phyloP scores from a whole-genome alignment of 2,888 invertebrate species.

The Nycteola revayana region DNA sequence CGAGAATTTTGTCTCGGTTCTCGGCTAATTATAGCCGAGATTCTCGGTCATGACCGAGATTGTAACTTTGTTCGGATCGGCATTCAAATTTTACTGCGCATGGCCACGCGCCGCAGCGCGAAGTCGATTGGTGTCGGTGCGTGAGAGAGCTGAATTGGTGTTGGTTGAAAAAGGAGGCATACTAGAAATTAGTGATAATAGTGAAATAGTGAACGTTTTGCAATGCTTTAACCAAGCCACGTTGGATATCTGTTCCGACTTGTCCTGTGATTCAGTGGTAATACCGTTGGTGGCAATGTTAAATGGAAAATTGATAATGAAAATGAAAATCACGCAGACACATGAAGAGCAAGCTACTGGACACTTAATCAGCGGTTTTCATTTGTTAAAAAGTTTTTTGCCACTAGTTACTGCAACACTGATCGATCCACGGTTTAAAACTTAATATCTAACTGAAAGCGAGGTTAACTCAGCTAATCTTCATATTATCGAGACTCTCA shows the following conservation, averaged over 20 bases:
- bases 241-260: slow-evolving; percentile 13
- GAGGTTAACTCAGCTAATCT: background rate
- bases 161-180: no score
- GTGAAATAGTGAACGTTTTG: slow-evolving; percentile 13
- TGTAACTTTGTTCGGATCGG: no score
- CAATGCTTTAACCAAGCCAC: slow-evolving; percentile 15
- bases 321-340: slow-evolving; percentile 9
- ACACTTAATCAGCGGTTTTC: no score
- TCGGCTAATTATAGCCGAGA: no score
- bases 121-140: no score
- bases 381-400: slow-evolving; percentile 14
- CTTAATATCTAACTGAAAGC: slow-evolving; percentile 6
- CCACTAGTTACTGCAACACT: slow-evolving; percentile 12
- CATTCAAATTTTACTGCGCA: no score
- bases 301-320: slow-evolving; percentile 1
- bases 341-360: slow-evolving; percentile 6
- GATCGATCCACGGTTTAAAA: slow-evolving; percentile 18
- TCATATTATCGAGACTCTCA: background rate
- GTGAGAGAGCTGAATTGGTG: no score
- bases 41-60: no score
- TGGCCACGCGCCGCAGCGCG: no score
- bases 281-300: slow-evolving; percentile 2
- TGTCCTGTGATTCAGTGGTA: slow-evolving; percentile 12
- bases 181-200: no score
- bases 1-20: no score